Evolutionary conservation across 1,140 invertebrate genomes (phyloP).

Genomic region (Hyles euphorbiae): DNA sequence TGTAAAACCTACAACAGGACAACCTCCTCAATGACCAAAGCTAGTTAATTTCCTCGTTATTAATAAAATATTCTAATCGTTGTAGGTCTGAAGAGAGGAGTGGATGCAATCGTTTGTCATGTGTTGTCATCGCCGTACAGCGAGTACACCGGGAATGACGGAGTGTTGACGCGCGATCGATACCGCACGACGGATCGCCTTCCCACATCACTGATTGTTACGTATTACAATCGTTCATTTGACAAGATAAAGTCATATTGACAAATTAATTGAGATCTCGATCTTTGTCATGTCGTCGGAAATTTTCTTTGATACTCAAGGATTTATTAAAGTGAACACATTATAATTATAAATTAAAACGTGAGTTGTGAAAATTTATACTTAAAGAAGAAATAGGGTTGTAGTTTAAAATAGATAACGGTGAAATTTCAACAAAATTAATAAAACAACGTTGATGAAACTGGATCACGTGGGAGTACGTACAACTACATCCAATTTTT

Average conservation of each 20-base stretch:
- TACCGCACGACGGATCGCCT: constrained; percentile 26
- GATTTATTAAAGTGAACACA: too few relatives aligned
- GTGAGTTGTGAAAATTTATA: too few relatives aligned
- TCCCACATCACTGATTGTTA: constrained; percentile 25
- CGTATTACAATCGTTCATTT: constrained; percentile 34
- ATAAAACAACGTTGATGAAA: too few relatives aligned
- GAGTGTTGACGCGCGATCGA: constrained; percentile 45
- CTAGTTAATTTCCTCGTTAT: too few relatives aligned
- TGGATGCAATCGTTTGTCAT: constrained; percentile 1
- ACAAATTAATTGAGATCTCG: constrained; percentile 22
- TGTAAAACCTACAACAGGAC: too few relatives aligned
- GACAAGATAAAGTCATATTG: constrained; percentile 31
- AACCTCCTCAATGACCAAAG: too few relatives aligned
- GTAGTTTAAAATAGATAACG: too few relatives aligned
- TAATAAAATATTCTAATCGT: too few relatives aligned
- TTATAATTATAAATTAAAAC: too few relatives aligned
- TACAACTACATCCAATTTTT: constrained; percentile 29
- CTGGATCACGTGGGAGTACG: constrained; percentile 3
- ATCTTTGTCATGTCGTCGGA: constrained; percentile 12
- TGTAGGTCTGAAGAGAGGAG: not conserved
- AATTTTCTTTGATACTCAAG: not conserved
- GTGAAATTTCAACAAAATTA: not conserved
- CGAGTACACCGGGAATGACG: constrained; percentile 38
- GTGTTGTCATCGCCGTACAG: constrained; percentile 18
- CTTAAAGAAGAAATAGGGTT: too few relatives aligned